A percentile compares a stretch with the other conserved stretches of the same genome.
Evolutionary conservation across 2,797 vertebrate genomes (phyloP).

Genomic region (Enteromius thamalakanensis): DNA sequence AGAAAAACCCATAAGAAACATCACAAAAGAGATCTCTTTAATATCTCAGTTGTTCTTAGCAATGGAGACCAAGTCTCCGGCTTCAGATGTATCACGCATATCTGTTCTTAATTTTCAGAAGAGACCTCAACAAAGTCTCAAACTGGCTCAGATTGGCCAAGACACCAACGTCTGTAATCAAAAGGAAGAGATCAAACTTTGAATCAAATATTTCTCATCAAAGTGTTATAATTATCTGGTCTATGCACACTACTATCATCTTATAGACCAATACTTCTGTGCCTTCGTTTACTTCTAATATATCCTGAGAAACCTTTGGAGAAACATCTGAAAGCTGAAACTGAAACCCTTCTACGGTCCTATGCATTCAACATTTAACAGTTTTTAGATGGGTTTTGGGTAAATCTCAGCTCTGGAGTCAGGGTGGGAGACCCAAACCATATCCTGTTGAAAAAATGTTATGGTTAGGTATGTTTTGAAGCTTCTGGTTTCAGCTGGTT

Average conservation of each 20-base stretch:
- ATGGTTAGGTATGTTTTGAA: too few relatives aligned
- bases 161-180: too few relatives aligned
- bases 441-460: too few relatives aligned
- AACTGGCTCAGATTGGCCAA: not conserved
- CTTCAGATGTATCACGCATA: not conserved
- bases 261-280: not conserved
- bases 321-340: not conserved
- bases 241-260: not conserved
- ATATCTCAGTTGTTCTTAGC: not conserved
- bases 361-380: not conserved
- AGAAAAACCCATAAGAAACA: not conserved
- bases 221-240: not conserved
- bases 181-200: too few relatives aligned
- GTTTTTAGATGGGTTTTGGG: not conserved
- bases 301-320: not conserved
- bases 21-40: not conserved
- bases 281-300: not conserved
- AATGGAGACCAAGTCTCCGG: not conserved
- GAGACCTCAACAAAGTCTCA: not conserved
- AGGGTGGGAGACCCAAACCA: not conserved
- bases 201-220: not conserved
- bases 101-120: not conserved
- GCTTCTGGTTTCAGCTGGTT: too few relatives aligned
- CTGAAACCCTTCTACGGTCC: not conserved
- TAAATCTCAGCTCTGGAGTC: not conserved